These are phyloP conservation scores for Pundamilia nyererei DNA, from an alignment of 2,113 vertebrate species.

Conservation along the genomic window DNA sequence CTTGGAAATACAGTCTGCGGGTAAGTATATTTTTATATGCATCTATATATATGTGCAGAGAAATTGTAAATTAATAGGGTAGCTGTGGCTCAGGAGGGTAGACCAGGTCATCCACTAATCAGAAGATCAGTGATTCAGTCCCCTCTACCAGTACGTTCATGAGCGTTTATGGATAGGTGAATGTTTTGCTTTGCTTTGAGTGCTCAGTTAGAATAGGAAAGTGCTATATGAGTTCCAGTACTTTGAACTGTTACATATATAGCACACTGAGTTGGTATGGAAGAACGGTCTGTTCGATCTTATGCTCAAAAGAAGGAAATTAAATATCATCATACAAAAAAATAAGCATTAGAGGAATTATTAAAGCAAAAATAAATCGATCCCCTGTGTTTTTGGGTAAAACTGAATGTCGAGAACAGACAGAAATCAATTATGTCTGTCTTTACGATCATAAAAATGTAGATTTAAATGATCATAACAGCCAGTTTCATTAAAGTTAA, in stretches of 20 bases:
- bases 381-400: background rate
- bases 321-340: background rate
- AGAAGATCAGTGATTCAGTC: background rate
- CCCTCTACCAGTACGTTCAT: background rate
- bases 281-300: background rate
- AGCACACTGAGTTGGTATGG: background rate
- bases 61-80: background rate
- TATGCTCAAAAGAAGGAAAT: background rate
- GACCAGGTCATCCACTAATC: background rate
- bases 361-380: background rate
- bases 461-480: background rate
- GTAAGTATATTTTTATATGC: constrained; percentile 68
- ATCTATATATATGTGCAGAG: background rate
- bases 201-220: background rate
- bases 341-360: background rate
- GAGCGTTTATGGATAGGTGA: background rate
- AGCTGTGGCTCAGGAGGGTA: background rate
- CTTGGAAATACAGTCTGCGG: constrained; percentile 97
- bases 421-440: background rate
- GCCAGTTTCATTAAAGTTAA: background rate
- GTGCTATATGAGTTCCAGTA: background rate
- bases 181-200: background rate
- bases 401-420: background rate
- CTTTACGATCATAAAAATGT: background rate
- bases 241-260: background rate